Percentiles rank a stretch among this genome's conserved stretches.
These are phyloP conservation scores for Cylindroiulus punctatus DNA, from an alignment of 2,888 invertebrate genomes.

Conservation along the genomic window DNA sequence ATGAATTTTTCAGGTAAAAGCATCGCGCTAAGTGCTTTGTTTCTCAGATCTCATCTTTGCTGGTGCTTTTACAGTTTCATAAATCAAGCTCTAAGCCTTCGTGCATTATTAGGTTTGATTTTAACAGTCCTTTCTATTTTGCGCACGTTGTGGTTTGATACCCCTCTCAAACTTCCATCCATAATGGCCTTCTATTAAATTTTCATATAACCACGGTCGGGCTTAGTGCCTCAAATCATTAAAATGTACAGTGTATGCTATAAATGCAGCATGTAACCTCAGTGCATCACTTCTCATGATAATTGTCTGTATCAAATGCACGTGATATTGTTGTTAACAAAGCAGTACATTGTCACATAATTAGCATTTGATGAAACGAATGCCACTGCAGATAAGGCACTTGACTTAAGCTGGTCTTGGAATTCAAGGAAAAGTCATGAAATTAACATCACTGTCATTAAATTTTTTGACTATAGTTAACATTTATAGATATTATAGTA, in stretches of 20 bases:
- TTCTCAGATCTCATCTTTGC: background rate
- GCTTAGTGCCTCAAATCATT: background rate
- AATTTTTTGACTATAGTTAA: no score
- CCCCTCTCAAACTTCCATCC: background rate
- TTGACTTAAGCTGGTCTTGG: no score
- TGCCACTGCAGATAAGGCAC: no score
- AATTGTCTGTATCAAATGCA: no score
- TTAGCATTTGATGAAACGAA: no score
- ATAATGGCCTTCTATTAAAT: background rate
- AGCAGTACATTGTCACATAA: no score
- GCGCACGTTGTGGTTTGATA: conserved; percentile 1
- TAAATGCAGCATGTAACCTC: no score
- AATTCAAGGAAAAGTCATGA: no score
- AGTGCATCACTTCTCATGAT: no score
- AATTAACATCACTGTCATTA: no score
- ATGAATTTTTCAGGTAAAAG: conserved; percentile 10
- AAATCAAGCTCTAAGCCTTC: background rate
- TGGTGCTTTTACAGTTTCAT: conserved; percentile 3
- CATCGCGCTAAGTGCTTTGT: conserved; percentile 11
- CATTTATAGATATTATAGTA: no score
- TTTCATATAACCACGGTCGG: background rate
- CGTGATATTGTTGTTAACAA: no score
- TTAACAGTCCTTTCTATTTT: conserved; percentile 18
- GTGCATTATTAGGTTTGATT: conserved; percentile 8
- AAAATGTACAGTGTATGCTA: background rate